A percentile compares a stretch with the other conserved stretches of the same genome.
phyloP scores from a whole-genome alignment of 2,888 invertebrate species.

The Phasia obesa region DNA sequence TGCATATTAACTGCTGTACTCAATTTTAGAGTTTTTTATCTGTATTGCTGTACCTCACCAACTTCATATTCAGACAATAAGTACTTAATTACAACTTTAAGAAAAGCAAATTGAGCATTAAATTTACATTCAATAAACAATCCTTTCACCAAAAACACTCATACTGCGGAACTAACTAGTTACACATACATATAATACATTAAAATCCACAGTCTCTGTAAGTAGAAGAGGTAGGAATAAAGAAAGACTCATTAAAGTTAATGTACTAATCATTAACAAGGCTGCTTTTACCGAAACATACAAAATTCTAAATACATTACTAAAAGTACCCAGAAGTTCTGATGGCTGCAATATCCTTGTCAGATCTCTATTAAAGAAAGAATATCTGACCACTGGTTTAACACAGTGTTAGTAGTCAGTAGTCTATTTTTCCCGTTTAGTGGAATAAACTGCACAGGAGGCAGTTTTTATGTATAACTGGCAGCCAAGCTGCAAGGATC shows the following conservation, averaged over 20 bases:
- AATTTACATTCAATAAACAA: slow-evolving; percentile 34
- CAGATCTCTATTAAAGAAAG: too few relatives aligned
- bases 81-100: slow-evolving; percentile 52
- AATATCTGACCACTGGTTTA: too few relatives aligned
- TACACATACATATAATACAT: slow-evolving; percentile 21
- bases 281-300: slow-evolving; percentile 17
- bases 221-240: not conserved
- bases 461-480: too few relatives aligned
- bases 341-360: not conserved
- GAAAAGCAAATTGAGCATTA: slow-evolving; percentile 54
- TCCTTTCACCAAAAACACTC: not conserved
- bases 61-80: slow-evolving; percentile 29
- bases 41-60: too few relatives aligned
- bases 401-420: too few relatives aligned
- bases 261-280: slow-evolving; percentile 54
- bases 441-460: too few relatives aligned
- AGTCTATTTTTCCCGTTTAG: too few relatives aligned
- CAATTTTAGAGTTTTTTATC: too few relatives aligned
- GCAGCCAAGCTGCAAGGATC: too few relatives aligned
- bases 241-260: slow-evolving; percentile 55
- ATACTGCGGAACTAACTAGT: too few relatives aligned
- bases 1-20: too few relatives aligned
- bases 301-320: not conserved
- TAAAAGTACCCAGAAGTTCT: slow-evolving; percentile 6
- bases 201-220: not conserved